A percentile compares a stretch with the other conserved stretches of the same genome.
Evolutionary conservation across 1,140 invertebrate genomes (phyloP).

Genomic region (Drosophila pseudoananassae): DNA sequence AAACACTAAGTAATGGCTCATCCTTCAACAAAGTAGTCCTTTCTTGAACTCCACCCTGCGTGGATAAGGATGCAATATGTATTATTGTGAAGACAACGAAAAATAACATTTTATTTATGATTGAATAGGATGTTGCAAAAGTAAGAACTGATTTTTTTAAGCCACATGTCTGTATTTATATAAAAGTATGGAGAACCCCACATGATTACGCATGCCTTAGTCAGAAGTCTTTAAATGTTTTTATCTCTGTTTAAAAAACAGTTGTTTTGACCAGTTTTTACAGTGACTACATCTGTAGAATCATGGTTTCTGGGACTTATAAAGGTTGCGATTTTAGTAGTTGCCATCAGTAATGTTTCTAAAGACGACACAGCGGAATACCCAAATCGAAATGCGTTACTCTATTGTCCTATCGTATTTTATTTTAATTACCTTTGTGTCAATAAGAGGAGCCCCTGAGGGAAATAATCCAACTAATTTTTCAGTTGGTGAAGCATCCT

Average conservation of each 20-base stretch:
- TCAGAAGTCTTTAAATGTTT: not conserved
- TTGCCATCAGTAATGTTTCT: slow-evolving; percentile 1
- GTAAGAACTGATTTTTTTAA: not conserved
- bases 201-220: slow-evolving; percentile 2
- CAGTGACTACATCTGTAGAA: not conserved
- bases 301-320: not conserved
- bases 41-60: not conserved
- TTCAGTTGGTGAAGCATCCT: not conserved
- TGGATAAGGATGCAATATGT: not conserved
- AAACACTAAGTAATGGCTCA: not conserved
- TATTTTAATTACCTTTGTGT: not conserved
- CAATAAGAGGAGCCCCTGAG: not conserved
- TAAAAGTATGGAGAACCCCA: not conserved
- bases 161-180: not conserved
- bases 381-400: not conserved
- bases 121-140: not conserved
- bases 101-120: not conserved
- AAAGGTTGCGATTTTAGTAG: not conserved
- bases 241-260: slow-evolving; percentile 4
- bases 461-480: not conserved
- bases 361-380: not conserved
- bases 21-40: not conserved
- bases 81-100: not conserved
- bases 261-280: not conserved
- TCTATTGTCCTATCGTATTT: not conserved